A percentile compares a stretch with the other conserved stretches of the same genome.
phyloP scores from a whole-genome alignment of 2,113 vertebrate genomes.

The Sebastes fasciatus region DNA sequence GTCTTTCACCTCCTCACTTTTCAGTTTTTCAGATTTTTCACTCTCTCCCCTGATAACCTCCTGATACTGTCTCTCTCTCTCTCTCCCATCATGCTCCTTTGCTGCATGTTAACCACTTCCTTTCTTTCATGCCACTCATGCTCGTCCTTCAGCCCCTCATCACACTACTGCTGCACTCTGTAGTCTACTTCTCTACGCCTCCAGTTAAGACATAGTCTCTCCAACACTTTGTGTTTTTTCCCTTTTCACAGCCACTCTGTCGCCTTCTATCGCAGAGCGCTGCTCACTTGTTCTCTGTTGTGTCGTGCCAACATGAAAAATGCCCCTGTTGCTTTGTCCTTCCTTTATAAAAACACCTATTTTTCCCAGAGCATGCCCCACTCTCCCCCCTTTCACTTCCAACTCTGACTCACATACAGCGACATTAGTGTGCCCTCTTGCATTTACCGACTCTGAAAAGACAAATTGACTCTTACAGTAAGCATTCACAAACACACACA shows the following conservation, averaged over 20 bases:
- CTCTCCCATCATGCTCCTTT: not conserved
- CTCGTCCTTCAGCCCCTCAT: constrained; percentile 23
- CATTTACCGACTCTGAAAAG: constrained; percentile 34
- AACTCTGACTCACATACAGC: constrained; percentile 24
- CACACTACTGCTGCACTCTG: not conserved
- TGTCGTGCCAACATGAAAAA: constrained; percentile 18
- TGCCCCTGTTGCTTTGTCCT: constrained; percentile 26
- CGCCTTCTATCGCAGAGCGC: constrained; percentile 22
- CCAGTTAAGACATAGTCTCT: constrained; percentile 36
- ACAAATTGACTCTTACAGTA: constrained; percentile 25
- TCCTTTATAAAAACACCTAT: constrained; percentile 28
- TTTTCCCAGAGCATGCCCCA: not conserved
- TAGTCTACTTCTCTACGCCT: not conserved
- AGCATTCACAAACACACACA: not conserved
- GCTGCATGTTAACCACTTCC: not conserved
- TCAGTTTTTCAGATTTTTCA: not conserved
- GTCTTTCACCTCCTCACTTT: not conserved
- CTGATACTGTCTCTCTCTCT: not conserved
- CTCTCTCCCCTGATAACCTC: not conserved
- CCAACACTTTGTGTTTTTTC: constrained; percentile 29
- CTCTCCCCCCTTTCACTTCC: not conserved
- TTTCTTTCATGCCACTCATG: not conserved
- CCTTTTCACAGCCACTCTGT: constrained; percentile 29
- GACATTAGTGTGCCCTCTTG: constrained; percentile 10
- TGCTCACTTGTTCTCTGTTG: constrained; percentile 44